These are phyloP conservation scores for Darevskia nairensis DNA, from an alignment of 2,797 vertebrate genomes.

Conservation along the genomic window DNA sequence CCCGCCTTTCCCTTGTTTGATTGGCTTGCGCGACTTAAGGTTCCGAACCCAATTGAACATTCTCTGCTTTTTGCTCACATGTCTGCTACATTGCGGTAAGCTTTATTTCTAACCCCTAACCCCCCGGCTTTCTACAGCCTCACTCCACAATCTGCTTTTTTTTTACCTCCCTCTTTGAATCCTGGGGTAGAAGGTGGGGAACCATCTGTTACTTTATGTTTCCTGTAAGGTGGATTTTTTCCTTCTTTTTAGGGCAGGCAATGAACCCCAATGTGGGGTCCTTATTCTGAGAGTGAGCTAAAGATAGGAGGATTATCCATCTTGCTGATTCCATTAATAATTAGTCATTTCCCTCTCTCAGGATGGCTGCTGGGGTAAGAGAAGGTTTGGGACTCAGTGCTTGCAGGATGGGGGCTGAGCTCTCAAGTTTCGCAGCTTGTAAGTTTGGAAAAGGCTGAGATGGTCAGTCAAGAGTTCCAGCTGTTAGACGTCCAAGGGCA, in stretches of 20 bases:
- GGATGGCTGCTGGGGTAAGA: background rate
- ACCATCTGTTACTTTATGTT: background rate
- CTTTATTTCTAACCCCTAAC: background rate
- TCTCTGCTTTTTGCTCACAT: constrained; percentile 28
- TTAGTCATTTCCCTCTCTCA: background rate
- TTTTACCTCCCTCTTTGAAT: background rate
- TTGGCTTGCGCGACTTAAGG: constrained; percentile 41
- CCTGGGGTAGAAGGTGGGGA: background rate
- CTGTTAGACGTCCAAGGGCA: background rate
- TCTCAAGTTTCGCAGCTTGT: constrained; percentile 5
- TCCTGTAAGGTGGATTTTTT: background rate
- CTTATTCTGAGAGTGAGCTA: rapidly evolving
- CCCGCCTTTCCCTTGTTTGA: constrained; percentile 47
- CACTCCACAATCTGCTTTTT: constrained; percentile 12
- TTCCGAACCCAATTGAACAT: constrained; percentile 11
- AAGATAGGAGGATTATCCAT: background rate
- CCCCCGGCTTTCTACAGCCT: constrained; percentile 36
- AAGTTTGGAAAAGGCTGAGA: background rate
- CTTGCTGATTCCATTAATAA: background rate
- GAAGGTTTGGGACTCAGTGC: background rate
- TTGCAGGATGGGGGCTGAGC: background rate
- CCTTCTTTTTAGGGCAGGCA: rapidly evolving
- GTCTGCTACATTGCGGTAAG: background rate
- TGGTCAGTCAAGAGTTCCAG: no score
- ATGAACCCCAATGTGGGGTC: background rate